Evolutionary conservation across 2,113 vertebrate genomes (phyloP).

Genomic region (Tupaia chinensis): DNA sequence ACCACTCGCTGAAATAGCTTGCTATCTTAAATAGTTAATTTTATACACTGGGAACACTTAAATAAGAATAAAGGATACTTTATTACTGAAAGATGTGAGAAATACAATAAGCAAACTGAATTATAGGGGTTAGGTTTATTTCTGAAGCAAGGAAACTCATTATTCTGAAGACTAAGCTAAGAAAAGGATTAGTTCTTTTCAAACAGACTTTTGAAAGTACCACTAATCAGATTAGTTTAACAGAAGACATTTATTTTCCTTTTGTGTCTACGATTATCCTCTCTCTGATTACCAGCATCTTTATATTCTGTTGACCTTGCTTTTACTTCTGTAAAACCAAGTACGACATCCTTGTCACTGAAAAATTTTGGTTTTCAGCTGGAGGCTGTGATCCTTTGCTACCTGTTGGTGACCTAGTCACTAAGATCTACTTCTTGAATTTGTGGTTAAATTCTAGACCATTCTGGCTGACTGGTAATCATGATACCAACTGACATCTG

Average conservation of each 20-base stretch:
- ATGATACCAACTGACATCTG: neutral
- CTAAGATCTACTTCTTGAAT: neutral
- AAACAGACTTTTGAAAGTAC: conserved; percentile 38
- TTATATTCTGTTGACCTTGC: neutral
- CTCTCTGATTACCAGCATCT: conserved; percentile 43
- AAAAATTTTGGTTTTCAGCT: conserved; percentile 34
- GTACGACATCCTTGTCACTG: conserved; percentile 25
- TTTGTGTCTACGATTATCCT: neutral
- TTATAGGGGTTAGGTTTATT: neutral
- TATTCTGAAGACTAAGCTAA: conserved; percentile 58
- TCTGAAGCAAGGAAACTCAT: conserved; percentile 43
- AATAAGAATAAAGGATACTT: conserved; percentile 40
- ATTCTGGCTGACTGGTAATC: neutral
- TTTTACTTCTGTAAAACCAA: conserved; percentile 41
- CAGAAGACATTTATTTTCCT: conserved; percentile 20
- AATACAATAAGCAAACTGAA: conserved; percentile 40
- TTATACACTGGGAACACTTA: neutral
- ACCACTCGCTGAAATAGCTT: neutral
- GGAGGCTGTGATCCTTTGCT: neutral
- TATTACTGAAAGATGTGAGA: conserved; percentile 29
- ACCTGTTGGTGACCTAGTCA: neutral
- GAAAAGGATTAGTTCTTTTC: conserved; percentile 21
- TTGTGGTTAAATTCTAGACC: neutral
- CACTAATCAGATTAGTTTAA: conserved; percentile 61
- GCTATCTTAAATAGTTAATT: neutral